phyloP scores from a whole-genome alignment of 1,140 invertebrate genomes.

The Piezodorus guildinii region DNA sequence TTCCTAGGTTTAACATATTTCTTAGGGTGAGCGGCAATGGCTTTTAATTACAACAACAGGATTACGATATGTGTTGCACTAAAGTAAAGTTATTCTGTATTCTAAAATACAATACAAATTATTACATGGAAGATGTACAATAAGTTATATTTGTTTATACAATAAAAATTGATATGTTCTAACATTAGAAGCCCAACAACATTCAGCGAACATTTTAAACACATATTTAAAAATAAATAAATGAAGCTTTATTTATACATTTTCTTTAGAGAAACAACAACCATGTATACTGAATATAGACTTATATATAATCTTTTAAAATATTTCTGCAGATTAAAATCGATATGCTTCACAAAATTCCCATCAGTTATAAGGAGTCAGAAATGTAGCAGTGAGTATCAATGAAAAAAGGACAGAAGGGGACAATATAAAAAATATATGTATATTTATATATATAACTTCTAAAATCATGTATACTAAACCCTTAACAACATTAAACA shows the following conservation, averaged over 20 bases:
- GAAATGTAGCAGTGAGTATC: not conserved
- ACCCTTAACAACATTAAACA: slow-evolving; percentile 6
- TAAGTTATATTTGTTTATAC: not conserved
- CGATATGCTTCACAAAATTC: slow-evolving; percentile 7
- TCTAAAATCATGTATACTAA: not conserved
- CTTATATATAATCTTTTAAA: slow-evolving; percentile 5
- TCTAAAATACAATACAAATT: slow-evolving; percentile 13
- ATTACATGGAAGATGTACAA: slow-evolving; percentile 15
- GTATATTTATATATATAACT: slow-evolving; percentile 9
- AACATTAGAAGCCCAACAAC: slow-evolving; percentile 12
- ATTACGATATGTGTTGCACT: slow-evolving; percentile 12
- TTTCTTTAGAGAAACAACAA: not conserved
- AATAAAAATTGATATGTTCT: slow-evolving; percentile 19
- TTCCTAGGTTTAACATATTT: not conserved
- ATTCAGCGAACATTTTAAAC: not conserved
- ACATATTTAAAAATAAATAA: not conserved
- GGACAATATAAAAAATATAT: slow-evolving; percentile 2
- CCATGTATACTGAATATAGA: not conserved
- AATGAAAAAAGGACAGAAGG: not conserved
- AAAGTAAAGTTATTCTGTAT: slow-evolving; percentile 9
- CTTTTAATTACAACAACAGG: slow-evolving; percentile 6
- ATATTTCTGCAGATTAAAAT: not conserved
- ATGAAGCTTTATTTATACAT: not conserved
- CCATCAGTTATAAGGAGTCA: not conserved
- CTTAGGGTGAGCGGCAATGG: slow-evolving; percentile 22